Base-by-base conservation (phyloP, 2,888 invertebrate species). In the Rhimphoctona megacephalus region DNA sequence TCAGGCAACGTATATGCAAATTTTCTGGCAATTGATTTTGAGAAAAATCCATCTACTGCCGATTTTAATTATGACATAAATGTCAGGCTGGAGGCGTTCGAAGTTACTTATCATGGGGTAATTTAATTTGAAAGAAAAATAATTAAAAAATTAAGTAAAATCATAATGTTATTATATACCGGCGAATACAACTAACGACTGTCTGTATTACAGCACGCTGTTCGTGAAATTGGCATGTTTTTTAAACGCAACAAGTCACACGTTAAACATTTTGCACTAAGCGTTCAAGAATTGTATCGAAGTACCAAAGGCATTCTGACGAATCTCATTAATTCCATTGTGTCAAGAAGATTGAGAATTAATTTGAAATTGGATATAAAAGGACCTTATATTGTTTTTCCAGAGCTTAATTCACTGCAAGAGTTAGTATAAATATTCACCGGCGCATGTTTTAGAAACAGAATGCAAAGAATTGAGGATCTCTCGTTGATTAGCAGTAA, bases 51-150 rank as follows among this genome's bases (percentile, higher is more conserved):
- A 0, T 93, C 95, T 9, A 96, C 95, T 88, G 95, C 95, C 8
- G 96, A 96, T 83, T 96, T 96, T 36, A 96, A 97, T 90, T 96
- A 96, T 90, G 96, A 96, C 17, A 93, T 97, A 2, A 96, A 95
- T 81, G 95, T 97, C 77, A 95, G 96, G 81, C 94, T 97, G 92
- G 97, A 97, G 92, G 96, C 97, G 0, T 95, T 97, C 30, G 97
- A 98, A 94, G 94, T 97, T 69, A 95, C 97, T 19, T 98, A 98
- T 94, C 96, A 97, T 91, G 97, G 97, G 96, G 98, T 97, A 93
- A 93, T 91, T 89, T 0, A 6, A 30, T 61, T 61, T 14, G 8
- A 22, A 25, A 1, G n/a, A 81, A 7, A 64, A 33, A 19, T 46
- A 25, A 4, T 39, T 2, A 57, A 30, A 39, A 30, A 19, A 36